phyloP scores from a whole-genome alignment of 2,797 vertebrate species.

The Syngnathus rostellatus region DNA sequence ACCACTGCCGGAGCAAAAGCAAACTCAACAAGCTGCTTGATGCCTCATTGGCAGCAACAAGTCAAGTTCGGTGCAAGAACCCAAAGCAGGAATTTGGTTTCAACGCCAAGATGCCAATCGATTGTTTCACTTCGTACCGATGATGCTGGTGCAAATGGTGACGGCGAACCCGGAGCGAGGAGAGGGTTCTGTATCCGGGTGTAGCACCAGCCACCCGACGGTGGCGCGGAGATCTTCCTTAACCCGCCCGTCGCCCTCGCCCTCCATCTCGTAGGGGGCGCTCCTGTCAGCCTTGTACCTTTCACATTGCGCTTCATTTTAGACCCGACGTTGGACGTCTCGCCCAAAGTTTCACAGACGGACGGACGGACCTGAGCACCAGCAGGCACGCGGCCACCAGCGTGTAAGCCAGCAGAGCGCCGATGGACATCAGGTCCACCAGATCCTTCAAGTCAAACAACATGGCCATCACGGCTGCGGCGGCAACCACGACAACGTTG shows the following conservation, averaged over 20 bases:
- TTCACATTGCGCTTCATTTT: not conserved
- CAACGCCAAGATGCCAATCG: too few relatives aligned
- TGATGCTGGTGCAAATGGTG: slow-evolving; percentile 71
- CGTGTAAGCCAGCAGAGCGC: slow-evolving; percentile 91
- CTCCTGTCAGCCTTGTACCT: slow-evolving; percentile 87
- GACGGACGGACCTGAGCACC: slow-evolving; percentile 69
- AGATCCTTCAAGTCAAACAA: slow-evolving; percentile 92
- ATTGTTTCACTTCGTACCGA: slow-evolving; percentile 69
- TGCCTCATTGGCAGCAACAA: too few relatives aligned
- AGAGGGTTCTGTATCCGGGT: slow-evolving; percentile 74
- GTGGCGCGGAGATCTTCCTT: slow-evolving; percentile 65
- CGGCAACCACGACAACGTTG: not conserved
- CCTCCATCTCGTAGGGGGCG: slow-evolving; percentile 80
- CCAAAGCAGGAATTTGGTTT: too few relatives aligned
- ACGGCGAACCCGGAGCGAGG: slow-evolving; percentile 75
- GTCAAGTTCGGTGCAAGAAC: too few relatives aligned
- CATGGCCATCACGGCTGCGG: slow-evolving; percentile 89
- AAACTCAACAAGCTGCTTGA: too few relatives aligned
- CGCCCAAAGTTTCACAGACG: not conserved
- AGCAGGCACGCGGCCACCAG: slow-evolving; percentile 92
- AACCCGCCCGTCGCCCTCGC: slow-evolving; percentile 67
- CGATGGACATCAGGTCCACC: slow-evolving; percentile 96
- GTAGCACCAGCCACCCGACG: slow-evolving; percentile 67
- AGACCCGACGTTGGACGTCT: not conserved
- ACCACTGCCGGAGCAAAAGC: slow-evolving; percentile 59